Conservation (phyloP, 2,113 vertebrate species). For the Mola mola region DNA sequence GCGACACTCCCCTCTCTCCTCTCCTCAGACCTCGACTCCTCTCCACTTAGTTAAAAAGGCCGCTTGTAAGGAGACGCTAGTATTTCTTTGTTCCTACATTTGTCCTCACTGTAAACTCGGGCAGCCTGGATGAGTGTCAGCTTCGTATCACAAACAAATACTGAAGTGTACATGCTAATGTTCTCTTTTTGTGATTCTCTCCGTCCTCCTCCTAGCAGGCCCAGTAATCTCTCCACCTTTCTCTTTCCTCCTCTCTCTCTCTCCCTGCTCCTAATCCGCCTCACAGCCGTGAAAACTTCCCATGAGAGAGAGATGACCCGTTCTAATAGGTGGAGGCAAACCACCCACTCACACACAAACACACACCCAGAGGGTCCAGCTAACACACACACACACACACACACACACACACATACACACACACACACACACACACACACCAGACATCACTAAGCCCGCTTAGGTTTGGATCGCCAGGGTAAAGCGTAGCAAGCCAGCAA, state of each 20-base stretch:
- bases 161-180: constrained; percentile 60
- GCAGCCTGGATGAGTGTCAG: constrained; percentile 45
- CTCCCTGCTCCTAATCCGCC: constrained; percentile 70
- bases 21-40: constrained; percentile 30
- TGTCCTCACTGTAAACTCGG: constrained; percentile 49
- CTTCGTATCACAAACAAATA: constrained; percentile 48
- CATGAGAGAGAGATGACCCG: constrained; percentile 76
- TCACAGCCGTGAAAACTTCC: constrained; percentile 79
- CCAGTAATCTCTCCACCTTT: constrained; percentile 58
- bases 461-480: not conserved
- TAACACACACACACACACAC: constrained; percentile 34
- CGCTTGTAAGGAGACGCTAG: constrained; percentile 35
- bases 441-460: not conserved
- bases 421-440: constrained; percentile 25
- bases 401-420: constrained; percentile 19
- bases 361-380: constrained; percentile 57
- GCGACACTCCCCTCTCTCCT: constrained; percentile 25
- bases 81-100: constrained; percentile 45
- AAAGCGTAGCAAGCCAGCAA: constrained; percentile 13
- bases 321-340: constrained; percentile 72
- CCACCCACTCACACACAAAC: constrained; percentile 68
- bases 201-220: constrained; percentile 42
- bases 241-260: constrained; percentile 15
- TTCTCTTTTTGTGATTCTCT: constrained; percentile 46
- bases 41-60: constrained; percentile 30